A percentile compares a stretch with the other conserved stretches of the same genome.
These are phyloP conservation scores for Diabrotica undecimpunctata DNA, from an alignment of 1,140 invertebrate species.

Conservation along the genomic window DNA sequence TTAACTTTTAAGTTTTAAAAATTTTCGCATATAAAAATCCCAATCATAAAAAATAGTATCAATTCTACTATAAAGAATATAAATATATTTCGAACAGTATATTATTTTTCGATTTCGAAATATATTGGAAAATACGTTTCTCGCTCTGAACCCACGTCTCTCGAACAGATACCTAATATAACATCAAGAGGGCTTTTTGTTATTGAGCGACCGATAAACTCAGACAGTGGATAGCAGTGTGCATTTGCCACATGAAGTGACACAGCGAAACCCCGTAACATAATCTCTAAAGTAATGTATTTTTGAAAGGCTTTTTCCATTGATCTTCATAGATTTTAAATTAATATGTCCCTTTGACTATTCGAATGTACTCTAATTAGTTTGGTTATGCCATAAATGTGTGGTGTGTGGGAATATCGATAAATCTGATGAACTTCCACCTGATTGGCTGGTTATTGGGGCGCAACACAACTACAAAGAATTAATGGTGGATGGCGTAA, in stretches of 20 bases:
- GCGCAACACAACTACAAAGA: not conserved
- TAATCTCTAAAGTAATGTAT: not conserved
- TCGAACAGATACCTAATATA: too few species aligned
- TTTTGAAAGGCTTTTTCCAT: not conserved
- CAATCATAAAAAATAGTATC: too few species aligned
- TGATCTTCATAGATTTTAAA: not conserved
- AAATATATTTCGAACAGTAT: too few species aligned
- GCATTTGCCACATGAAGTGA: constrained; percentile 2
- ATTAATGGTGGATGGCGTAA: not conserved
- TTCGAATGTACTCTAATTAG: constrained; percentile 11
- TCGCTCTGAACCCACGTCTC: too few species aligned
- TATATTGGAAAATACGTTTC: too few species aligned
- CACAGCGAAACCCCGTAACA: not conserved
- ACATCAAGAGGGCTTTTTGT: not conserved
- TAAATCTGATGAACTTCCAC: not conserved
- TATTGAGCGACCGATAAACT: not conserved
- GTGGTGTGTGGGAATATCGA: not conserved
- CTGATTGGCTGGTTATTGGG: not conserved
- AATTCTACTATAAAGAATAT: too few species aligned
- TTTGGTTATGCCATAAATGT: constrained; percentile 6
- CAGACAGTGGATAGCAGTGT: not conserved
- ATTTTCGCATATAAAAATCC: too few species aligned
- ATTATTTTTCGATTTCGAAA: too few species aligned
- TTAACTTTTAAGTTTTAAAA: too few species aligned
- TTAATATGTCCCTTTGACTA: constrained; percentile 10